A percentile compares a stretch with the other conserved stretches of the same genome.
Conservation (phyloP, 2,888 invertebrate species). For the Stomorhina lunata region DNA sequence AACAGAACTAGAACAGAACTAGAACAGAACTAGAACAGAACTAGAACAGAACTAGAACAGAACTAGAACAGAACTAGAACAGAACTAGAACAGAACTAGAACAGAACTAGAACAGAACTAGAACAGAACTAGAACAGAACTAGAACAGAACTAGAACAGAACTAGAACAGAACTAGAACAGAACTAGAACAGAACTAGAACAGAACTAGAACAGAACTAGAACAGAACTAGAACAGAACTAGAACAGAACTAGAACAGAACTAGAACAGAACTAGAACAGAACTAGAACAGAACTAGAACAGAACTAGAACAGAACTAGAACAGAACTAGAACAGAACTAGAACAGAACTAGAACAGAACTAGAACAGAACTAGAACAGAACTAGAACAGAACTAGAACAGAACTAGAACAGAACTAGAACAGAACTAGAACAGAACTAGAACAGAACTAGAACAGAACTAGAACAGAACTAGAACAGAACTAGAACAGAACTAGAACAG, state of each 20-base stretch:
- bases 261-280: background rate
- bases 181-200: no score
- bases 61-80: no score
- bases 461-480: background rate
- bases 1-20: no score
- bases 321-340: background rate
- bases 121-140: no score
- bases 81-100: no score
- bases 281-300: background rate
- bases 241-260: background rate
- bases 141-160: no score
- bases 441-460: background rate
- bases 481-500: background rate
- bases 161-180: no score
- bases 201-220: background rate
- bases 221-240: background rate
- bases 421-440: background rate
- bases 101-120: no score
- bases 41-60: no score
- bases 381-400: background rate
- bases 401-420: background rate
- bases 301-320: background rate
- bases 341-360: background rate
- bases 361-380: background rate
- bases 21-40: no score